A percentile compares a stretch with the other conserved stretches of the same genome.
Conservation (phyloP, 2,113 vertebrate genomes). For the Chaetodon auriga region DNA sequence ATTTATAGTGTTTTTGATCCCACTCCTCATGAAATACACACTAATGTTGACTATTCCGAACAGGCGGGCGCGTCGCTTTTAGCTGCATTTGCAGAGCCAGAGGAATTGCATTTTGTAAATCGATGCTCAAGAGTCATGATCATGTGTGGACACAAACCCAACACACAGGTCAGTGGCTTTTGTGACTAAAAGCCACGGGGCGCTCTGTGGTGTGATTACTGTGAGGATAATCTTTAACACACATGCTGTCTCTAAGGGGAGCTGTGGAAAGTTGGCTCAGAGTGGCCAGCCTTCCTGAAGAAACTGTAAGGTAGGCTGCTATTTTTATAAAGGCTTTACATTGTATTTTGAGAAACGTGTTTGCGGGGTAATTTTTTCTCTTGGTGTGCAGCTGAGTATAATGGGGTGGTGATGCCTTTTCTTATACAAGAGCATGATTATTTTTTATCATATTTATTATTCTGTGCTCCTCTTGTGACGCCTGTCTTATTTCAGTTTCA, state of each 20-base stretch:
- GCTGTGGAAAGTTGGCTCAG: conserved; percentile 81
- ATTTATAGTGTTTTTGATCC: conserved; percentile 13
- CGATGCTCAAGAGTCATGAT: conserved; percentile 21
- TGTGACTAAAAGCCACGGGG: conserved; percentile 61
- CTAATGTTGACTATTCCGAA: neutral
- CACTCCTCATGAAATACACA: conserved; percentile 3
- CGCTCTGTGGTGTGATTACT: conserved; percentile 61
- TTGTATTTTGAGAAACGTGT: conserved; percentile 36
- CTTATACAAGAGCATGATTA: neutral
- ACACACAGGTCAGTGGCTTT: conserved; percentile 69
- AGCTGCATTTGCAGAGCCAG: neutral
- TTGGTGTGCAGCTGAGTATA: conserved; percentile 1
- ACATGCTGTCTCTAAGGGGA: conserved; percentile 80
- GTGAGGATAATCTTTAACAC: conserved; percentile 79
- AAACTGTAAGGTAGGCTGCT: conserved; percentile 74
- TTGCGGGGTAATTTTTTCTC: conserved; percentile 20
- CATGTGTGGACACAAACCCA: conserved; percentile 51
- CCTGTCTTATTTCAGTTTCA: conserved; percentile 19
- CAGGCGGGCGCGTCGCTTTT: neutral
- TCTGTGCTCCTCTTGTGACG: conserved; percentile 17
- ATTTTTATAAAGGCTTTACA: conserved; percentile 72
- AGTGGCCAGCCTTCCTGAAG: conserved; percentile 57
- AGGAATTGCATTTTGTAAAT: conserved; percentile 29
- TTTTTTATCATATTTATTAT: neutral
- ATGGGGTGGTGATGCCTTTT: conserved; percentile 7